phyloP scores from a whole-genome alignment of 2,113 vertebrate species.

The Heterochromis multidens region DNA sequence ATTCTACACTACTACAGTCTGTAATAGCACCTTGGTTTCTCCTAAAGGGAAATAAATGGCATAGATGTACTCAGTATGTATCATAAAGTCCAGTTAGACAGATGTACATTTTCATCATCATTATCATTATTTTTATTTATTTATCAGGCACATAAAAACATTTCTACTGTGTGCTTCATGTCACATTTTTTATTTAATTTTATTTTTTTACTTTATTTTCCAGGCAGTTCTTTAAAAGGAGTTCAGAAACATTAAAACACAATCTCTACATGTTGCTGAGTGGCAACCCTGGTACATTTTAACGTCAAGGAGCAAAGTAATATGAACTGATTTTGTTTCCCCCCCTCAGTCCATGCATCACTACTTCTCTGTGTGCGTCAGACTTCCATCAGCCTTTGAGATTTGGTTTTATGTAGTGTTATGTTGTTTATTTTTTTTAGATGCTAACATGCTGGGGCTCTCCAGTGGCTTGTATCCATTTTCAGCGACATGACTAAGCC shows the following conservation, averaged over 20 bases:
- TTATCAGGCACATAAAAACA: not conserved
- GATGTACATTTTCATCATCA: not conserved
- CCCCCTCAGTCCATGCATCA: not conserved
- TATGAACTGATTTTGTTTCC: not conserved
- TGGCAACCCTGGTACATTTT: not conserved
- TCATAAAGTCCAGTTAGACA: not conserved
- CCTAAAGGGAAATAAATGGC: not conserved
- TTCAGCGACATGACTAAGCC: not conserved
- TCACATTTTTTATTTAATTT: not conserved
- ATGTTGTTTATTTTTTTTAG: not conserved
- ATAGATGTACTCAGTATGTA: not conserved
- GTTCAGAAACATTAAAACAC: not conserved
- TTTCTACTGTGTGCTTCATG: not conserved
- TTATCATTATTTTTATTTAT: too few relatives aligned
- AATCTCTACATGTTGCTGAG: not conserved
- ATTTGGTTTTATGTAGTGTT: not conserved
- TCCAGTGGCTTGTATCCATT: not conserved
- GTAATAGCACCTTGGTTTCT: not conserved
- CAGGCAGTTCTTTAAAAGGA: not conserved
- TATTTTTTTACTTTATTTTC: not conserved
- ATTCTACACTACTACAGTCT: not conserved
- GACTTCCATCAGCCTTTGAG: not conserved
- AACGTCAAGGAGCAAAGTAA: not conserved
- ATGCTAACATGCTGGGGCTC: not conserved
- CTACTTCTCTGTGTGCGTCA: not conserved